Percentiles rank a stretch among this genome's conserved stretches.
These are phyloP conservation scores for Isichthys henryi DNA, from an alignment of 2,113 vertebrate genomes.

Conservation along the genomic window DNA sequence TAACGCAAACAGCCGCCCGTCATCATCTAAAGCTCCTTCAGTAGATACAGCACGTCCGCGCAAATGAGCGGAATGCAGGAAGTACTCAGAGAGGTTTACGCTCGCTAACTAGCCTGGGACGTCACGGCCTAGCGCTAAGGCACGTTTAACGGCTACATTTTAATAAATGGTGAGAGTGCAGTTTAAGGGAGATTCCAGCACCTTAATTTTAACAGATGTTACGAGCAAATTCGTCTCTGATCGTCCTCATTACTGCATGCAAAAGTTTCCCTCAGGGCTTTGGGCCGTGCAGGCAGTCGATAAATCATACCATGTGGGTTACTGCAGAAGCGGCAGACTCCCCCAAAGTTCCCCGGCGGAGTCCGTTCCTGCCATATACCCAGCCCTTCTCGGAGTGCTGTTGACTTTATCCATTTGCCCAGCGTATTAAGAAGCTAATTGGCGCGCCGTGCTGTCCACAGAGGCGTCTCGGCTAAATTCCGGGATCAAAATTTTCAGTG, in stretches of 20 bases:
- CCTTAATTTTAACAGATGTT: not conserved
- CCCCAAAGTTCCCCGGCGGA: not conserved
- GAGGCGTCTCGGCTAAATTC: not conserved
- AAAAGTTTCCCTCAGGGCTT: conserved; percentile 9
- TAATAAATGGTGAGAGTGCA: not conserved
- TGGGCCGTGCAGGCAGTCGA: not conserved
- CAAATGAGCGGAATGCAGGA: not conserved
- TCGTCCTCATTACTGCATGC: conserved; percentile 6
- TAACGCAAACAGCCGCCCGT: not conserved
- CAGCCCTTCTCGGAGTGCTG: not conserved
- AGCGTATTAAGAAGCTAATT: not conserved
- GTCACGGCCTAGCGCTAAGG: not conserved
- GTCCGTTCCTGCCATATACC: not conserved
- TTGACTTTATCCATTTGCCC: not conserved
- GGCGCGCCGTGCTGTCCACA: not conserved
- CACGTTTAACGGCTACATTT: not conserved
- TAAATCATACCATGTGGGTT: not conserved
- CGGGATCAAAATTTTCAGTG: not conserved
- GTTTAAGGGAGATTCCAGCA: not conserved
- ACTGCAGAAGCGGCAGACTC: not conserved
- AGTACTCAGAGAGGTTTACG: not conserved
- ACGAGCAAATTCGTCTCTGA: not conserved
- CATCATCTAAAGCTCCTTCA: not conserved
- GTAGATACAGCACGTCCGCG: not conserved
- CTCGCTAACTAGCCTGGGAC: not conserved